phyloP scores from a whole-genome alignment of 2,113 vertebrate species.

The Rhinolophus ferrumequinum region DNA sequence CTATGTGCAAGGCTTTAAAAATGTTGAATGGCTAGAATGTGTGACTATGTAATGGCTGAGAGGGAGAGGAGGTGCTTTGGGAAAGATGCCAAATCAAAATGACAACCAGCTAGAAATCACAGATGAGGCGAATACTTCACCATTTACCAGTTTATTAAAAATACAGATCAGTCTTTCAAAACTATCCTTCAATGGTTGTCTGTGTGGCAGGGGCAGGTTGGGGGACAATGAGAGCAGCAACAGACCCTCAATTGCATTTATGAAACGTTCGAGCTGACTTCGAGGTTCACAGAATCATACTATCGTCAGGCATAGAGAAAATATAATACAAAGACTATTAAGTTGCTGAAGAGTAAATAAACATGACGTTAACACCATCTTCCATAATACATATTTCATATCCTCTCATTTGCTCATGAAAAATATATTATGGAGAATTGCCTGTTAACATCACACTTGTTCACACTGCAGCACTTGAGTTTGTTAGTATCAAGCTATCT shows the following conservation, averaged over 20 bases:
- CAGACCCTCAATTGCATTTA: background rate
- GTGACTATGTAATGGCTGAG: background rate
- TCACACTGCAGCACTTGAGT: background rate
- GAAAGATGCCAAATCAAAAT: background rate
- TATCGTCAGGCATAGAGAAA: background rate
- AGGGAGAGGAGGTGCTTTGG: background rate
- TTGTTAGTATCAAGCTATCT: background rate
- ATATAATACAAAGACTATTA: background rate
- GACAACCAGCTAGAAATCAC: background rate
- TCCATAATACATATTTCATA: slow-evolving; percentile 48
- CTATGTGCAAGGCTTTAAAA: background rate
- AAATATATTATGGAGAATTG: slow-evolving; percentile 9
- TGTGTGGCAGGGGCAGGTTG: accelerated
- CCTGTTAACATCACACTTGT: background rate
- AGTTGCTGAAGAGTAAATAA: slow-evolving; percentile 36
- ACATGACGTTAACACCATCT: background rate
- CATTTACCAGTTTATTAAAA: background rate
- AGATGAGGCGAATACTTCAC: background rate
- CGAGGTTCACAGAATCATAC: background rate
- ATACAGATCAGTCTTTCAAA: background rate
- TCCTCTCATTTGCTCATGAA: slow-evolving; percentile 55
- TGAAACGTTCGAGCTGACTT: slow-evolving; percentile 12
- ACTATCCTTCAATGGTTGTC: background rate
- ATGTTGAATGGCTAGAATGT: background rate
- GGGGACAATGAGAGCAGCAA: background rate